A percentile compares a stretch with the other conserved stretches of the same genome.
Conservation (phyloP, 2,113 vertebrate genomes). For the mouse (Mus musculus) region DNA sequence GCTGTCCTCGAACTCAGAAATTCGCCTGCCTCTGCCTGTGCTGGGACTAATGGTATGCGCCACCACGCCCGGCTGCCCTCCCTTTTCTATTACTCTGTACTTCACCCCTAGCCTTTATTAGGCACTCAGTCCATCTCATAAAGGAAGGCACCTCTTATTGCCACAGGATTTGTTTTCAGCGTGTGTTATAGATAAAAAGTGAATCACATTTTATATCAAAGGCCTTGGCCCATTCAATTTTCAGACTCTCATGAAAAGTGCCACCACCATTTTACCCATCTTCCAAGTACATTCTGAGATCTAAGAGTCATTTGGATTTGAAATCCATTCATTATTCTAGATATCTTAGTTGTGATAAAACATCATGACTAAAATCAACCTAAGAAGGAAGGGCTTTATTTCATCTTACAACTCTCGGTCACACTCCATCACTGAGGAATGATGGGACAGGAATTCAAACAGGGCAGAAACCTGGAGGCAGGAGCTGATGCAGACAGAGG, state of each 20-base stretch:
- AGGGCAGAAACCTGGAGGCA: neutral
- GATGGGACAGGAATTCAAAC: neutral
- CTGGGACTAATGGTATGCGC: too few relatives aligned
- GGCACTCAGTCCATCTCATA: neutral
- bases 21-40: too few relatives aligned
- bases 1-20: too few relatives aligned
- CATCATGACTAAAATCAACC: neutral
- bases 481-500: neutral
- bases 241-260: slow-evolving; percentile 34
- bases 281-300: slow-evolving; percentile 54
- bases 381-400: neutral
- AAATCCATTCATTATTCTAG: slow-evolving; percentile 48
- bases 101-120: slow-evolving; percentile 2
- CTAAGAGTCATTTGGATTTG: slow-evolving; percentile 55
- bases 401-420: neutral
- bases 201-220: neutral
- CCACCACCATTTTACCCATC: slow-evolving; percentile 18
- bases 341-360: neutral
- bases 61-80: neutral
- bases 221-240: neutral
- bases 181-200: slow-evolving; percentile 15
- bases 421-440: neutral
- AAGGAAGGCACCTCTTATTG: slow-evolving; percentile 39
- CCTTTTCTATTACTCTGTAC: slow-evolving; percentile 4
- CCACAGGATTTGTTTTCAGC: neutral